Percentiles rank a stretch among this genome's conserved stretches.
phyloP scores from a whole-genome alignment of 2,888 invertebrate genomes.

The Erynnis tages region DNA sequence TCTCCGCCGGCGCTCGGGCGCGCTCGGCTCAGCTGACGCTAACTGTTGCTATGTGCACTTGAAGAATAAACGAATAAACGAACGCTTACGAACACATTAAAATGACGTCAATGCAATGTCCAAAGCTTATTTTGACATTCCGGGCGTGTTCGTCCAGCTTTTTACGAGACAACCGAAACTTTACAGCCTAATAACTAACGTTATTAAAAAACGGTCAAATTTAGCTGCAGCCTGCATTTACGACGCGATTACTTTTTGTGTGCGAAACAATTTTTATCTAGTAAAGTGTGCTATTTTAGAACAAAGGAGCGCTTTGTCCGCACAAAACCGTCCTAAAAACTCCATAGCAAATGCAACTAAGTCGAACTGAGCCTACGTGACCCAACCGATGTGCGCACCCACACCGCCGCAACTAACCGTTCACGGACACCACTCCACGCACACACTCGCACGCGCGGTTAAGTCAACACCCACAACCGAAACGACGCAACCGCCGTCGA shows the following conservation, averaged over 20 bases:
- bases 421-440: conserved; percentile 48
- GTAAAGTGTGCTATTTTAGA: conserved; percentile 22
- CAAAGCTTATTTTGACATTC: background rate
- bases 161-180: conserved; percentile 16
- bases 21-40: conserved; percentile 60
- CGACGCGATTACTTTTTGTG: background rate
- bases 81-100: conserved; percentile 41
- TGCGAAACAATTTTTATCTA: conserved; percentile 1
- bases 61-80: conserved; percentile 46
- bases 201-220: conserved; percentile 4
- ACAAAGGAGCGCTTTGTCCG: conserved; percentile 44
- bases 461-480: conserved; percentile 41
- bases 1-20: conserved; percentile 43
- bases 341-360: conserved; percentile 47
- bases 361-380: conserved; percentile 79
- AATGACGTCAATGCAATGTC: background rate
- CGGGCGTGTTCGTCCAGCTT: background rate
- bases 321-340: conserved; percentile 55
- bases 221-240: conserved; percentile 2
- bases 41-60: conserved; percentile 76
- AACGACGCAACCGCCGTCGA: conserved; percentile 57
- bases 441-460: conserved; percentile 60
- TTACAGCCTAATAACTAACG: conserved; percentile 11
- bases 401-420: conserved; percentile 47
- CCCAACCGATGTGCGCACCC: conserved; percentile 65